Conservation (phyloP, 2,113 vertebrate genomes). For the Perca flavescens region DNA sequence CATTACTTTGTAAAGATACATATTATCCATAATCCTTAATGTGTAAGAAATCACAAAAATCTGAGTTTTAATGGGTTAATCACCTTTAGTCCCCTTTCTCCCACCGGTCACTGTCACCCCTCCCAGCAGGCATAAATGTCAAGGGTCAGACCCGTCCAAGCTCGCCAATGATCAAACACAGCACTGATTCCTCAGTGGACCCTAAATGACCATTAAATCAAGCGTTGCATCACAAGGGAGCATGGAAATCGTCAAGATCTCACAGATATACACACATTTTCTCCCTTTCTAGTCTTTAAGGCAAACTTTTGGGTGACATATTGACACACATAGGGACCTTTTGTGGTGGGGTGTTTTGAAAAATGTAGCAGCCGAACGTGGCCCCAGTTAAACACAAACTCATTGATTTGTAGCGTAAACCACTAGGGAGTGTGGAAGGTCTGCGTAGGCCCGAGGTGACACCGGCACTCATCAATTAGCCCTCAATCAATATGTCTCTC, state of each 20-base stretch:
- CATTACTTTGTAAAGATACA: too few species aligned
- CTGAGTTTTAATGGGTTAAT: background rate
- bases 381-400: constrained; percentile 48
- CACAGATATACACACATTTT: background rate
- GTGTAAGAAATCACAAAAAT: background rate
- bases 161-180: constrained; percentile 48
- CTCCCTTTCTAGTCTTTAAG: background rate
- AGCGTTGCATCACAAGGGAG: constrained; percentile 25
- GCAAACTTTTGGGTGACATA: background rate
- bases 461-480: constrained; percentile 41
- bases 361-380: constrained; percentile 29
- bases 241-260: constrained; percentile 1
- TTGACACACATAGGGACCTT: background rate
- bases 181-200: constrained; percentile 37
- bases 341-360: constrained; percentile 22
- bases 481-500: constrained; percentile 63
- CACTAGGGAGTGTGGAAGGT: constrained; percentile 46
- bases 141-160: constrained; percentile 42
- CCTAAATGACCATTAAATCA: constrained; percentile 54
- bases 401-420: constrained; percentile 63
- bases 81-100: background rate
- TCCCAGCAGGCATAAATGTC: constrained; percentile 35
- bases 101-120: constrained; percentile 25
- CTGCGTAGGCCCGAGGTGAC: constrained; percentile 51
- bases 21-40: background rate